A percentile compares a stretch with the other conserved stretches of the same genome.
phyloP scores from a whole-genome alignment of 2,113 vertebrate genomes.

The Tyrannus savana region DNA sequence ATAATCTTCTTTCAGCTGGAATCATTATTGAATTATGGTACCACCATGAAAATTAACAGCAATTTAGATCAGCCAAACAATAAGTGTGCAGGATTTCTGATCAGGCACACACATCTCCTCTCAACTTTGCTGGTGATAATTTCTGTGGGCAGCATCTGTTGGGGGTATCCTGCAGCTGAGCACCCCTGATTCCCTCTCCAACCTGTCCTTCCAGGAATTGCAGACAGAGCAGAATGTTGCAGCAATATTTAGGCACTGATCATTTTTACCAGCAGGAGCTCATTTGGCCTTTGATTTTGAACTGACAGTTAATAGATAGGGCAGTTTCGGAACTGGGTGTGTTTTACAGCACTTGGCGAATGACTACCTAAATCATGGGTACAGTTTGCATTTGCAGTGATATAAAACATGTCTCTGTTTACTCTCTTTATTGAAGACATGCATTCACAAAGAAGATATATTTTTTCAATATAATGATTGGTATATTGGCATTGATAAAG shows the following conservation, averaged over 20 bases:
- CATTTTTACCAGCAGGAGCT: not conserved
- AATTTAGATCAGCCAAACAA: not conserved
- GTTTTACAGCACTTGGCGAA: not conserved
- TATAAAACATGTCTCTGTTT: not conserved
- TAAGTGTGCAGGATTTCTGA: not conserved
- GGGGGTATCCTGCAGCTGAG: not conserved
- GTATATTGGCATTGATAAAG: not conserved
- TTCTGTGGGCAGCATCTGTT: not conserved
- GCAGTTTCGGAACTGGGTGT: not conserved
- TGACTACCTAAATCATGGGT: not conserved
- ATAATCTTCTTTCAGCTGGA: not conserved
- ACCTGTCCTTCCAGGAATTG: not conserved
- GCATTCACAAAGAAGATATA: not conserved
- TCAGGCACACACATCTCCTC: not conserved
- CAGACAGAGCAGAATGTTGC: not conserved
- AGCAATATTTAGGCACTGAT: not conserved
- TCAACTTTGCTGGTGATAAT: not conserved
- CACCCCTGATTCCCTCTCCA: not conserved
- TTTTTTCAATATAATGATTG: not conserved
- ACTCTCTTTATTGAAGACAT: not conserved
- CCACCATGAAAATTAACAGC: not conserved
- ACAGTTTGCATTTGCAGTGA: not conserved
- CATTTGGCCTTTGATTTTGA: not conserved
- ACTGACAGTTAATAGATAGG: not conserved
- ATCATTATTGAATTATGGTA: not conserved